A percentile compares a stretch with the other conserved stretches of the same genome.
Conservation (phyloP, 2,113 vertebrate species). For the Furnarius figulus region DNA sequence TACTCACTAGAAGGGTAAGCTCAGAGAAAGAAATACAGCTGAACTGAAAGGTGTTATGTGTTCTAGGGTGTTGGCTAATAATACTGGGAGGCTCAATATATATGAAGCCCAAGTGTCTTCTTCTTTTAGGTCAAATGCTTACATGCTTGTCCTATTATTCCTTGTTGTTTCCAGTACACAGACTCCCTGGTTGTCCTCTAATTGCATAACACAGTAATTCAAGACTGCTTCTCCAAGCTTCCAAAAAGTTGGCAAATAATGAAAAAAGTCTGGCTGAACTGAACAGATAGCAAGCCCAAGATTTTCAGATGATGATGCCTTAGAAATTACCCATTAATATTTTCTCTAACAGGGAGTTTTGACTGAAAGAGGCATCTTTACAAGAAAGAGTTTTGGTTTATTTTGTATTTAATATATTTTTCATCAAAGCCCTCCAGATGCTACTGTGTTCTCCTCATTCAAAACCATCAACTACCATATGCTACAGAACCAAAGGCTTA, state of each 20-base stretch:
- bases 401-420: conserved; percentile 24
- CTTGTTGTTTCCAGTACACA: background rate
- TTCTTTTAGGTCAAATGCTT: background rate
- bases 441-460: conserved; percentile 3
- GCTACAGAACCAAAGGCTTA: conserved; percentile 37
- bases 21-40: background rate
- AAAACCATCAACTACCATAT: conserved; percentile 39
- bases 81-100: background rate
- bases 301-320: background rate
- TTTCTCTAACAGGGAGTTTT: background rate
- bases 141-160: background rate
- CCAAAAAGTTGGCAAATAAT: background rate
- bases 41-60: background rate
- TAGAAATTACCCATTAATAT: background rate
- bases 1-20: background rate
- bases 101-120: background rate
- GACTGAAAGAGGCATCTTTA: background rate
- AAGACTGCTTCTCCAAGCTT: background rate
- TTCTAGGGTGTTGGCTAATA: background rate
- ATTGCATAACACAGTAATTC: background rate
- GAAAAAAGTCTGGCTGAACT: background rate
- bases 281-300: background rate
- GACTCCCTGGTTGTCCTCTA: background rate
- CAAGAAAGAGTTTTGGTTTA: background rate
- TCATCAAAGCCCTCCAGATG: conserved; percentile 62